Evolutionary conservation across 2,888 invertebrate genomes (phyloP), one percentile per base, ranked within the genome.

Genomic region (Biston stratarius): DNA sequence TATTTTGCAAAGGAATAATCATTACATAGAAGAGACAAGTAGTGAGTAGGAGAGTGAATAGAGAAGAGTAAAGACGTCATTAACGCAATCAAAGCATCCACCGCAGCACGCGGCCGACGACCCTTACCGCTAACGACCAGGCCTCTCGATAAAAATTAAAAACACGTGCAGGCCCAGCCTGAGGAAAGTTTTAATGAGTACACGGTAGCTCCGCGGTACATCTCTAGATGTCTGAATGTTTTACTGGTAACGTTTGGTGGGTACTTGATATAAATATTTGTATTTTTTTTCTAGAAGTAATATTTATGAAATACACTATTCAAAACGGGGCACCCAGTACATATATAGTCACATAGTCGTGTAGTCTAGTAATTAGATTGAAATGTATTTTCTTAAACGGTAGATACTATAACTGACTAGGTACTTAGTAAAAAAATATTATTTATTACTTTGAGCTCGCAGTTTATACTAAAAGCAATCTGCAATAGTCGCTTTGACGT

Each of bases 141-240:
- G 82, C 90, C 92, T 93, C 93, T 94, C 94, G 93, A 94, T 94
- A 94, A 93, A 94, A 94, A 94, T 93, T 94, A 94, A 94, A 94
- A 94, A 94, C 94, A 94, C 92, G 93, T 93, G 93, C 93, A 91
- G 87, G 87, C 90, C 88, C 89, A 87, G 90, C 86, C 92, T 88
- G 90, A 94, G 92, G 92, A 94, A 94, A 94, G 88, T 94, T 94
- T 94, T 94, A 94, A 94, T 94, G 94, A 93, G 88, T 88, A 90
- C 90, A 89, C 87, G 87, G n/a, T n/a, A n/a, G 86, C 80, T 82
- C 80, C 79, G 38, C 48, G 51, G 53, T 56, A 44, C 56, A 66
- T 62, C 62, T 72, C 72, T 74, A 69, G 60, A 74, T 74, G 69
- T 71, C 71, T 69, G 66, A 64, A 69, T 72, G 70, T 63, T 74